Conservation (phyloP, 2,888 invertebrate genomes). For the Volucella inanis region DNA sequence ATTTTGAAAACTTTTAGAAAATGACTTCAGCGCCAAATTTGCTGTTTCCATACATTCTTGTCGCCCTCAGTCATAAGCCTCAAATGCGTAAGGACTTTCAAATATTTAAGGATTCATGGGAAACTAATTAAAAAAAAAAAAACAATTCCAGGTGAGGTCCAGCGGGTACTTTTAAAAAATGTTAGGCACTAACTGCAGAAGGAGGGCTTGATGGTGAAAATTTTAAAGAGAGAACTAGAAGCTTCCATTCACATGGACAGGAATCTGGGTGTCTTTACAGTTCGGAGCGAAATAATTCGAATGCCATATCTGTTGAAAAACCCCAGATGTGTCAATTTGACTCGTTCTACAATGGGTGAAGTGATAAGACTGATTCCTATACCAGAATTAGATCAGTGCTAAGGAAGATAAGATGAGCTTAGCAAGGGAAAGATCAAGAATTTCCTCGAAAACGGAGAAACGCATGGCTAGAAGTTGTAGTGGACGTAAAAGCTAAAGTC, state of each 20-base stretch:
- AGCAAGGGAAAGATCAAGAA: no score
- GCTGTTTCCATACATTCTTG: conserved; percentile 13
- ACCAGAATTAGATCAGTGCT: no score
- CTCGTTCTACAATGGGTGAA: no score
- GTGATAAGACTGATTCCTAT: no score
- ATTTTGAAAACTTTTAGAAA: background rate
- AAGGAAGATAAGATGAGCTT: no score
- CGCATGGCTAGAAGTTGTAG: no score
- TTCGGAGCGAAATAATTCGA: conserved; percentile 6
- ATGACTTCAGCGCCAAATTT: background rate
- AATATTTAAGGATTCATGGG: no score
- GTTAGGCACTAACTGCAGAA: background rate
- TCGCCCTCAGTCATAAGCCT: conserved; percentile 8
- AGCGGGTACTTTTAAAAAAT: conserved; percentile 1
- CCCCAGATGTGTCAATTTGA: no score
- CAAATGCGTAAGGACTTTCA: background rate
- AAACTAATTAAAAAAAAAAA: background rate
- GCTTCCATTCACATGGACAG: conserved; percentile 7
- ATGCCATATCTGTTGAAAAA: background rate
- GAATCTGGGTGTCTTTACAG: conserved; percentile 15
- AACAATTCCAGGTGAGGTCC: conserved; percentile 15
- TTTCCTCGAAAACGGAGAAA: no score
- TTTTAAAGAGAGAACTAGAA: conserved; percentile 17
- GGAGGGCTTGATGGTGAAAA: background rate
- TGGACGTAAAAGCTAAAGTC: no score